phyloP scores from a whole-genome alignment of 2,797 vertebrate genomes.

The Heterohyrax brucei region DNA sequence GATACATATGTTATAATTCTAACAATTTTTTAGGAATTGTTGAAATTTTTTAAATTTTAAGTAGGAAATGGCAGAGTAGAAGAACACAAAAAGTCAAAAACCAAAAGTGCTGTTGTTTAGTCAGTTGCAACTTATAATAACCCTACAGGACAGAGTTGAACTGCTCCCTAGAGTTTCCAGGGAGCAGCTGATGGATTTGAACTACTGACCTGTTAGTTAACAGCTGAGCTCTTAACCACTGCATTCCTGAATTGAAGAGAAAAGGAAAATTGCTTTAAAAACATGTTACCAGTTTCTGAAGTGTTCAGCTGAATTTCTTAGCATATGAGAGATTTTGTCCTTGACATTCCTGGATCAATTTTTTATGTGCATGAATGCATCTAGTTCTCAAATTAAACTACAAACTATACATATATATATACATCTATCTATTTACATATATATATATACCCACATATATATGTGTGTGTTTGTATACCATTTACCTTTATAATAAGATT shows the following conservation, averaged over 20 bases:
- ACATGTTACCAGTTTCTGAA: neutral
- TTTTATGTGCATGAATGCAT: conserved; percentile 12
- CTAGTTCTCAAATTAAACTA: conserved; percentile 17
- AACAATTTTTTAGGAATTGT: conserved; percentile 22
- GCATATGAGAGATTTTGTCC: conserved; percentile 13
- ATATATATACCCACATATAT: too few species aligned
- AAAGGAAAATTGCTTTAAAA: neutral
- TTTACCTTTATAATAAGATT: conserved; percentile 46
- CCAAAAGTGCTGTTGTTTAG: too few species aligned
- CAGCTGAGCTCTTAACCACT: too few species aligned
- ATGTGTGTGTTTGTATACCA: neutral
- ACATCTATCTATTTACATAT: too few species aligned
- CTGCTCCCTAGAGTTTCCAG: too few species aligned
- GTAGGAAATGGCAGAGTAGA: neutral
- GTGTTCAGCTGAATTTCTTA: neutral
- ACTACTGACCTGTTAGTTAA: too few species aligned
- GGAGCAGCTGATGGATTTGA: too few species aligned
- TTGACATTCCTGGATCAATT: conserved; percentile 37
- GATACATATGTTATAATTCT: neutral
- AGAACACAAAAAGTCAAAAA: neutral
- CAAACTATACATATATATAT: too few species aligned
- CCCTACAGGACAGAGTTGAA: too few species aligned
- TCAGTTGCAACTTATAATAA: too few species aligned
- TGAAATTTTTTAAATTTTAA: neutral
- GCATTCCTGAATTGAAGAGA: neutral